Evolutionary conservation across 2,888 invertebrate genomes (phyloP).

Genomic region (Rhogogaster chlorosoma): DNA sequence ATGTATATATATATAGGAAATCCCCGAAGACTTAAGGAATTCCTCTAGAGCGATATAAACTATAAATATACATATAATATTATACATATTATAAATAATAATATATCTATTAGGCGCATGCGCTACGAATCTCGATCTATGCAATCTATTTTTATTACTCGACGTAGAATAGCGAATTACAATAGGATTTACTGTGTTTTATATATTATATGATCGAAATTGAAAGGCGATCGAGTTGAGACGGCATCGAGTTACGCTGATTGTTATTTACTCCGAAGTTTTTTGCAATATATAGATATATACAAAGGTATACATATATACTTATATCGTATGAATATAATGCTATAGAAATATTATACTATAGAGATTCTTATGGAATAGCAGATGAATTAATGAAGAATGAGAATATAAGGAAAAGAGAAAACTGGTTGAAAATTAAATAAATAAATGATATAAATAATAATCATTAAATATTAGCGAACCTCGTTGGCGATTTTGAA

Average conservation of each 20-base stretch:
- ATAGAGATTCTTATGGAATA: too few species aligned
- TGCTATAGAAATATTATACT: conserved; percentile 20
- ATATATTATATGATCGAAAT: conserved; percentile 54
- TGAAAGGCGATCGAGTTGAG: conserved; percentile 56
- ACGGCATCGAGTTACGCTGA: conserved; percentile 16
- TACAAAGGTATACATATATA: conserved; percentile 15
- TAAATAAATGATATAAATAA: too few species aligned
- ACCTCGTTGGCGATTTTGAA: background rate
- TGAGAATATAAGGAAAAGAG: conserved; percentile 38
- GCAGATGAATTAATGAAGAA: background rate
- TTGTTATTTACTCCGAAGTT: background rate
- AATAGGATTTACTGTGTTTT: conserved; percentile 58
- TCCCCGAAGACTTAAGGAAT: conserved; percentile 50
- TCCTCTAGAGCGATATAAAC: conserved; percentile 45
- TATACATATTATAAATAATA: background rate
- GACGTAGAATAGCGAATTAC: conserved; percentile 63
- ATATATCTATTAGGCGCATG: conserved; percentile 70
- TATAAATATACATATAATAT: background rate
- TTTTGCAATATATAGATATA: conserved; percentile 34
- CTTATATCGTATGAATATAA: conserved; percentile 24
- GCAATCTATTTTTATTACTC: conserved; percentile 78
- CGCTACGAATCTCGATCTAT: conserved; percentile 75
- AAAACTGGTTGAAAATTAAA: conserved; percentile 6
- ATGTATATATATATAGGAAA: conserved; percentile 34
- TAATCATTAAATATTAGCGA: conserved; percentile 32